phyloP scores from a whole-genome alignment of 2,888 invertebrate species.

The Drymonia ruficornis region DNA sequence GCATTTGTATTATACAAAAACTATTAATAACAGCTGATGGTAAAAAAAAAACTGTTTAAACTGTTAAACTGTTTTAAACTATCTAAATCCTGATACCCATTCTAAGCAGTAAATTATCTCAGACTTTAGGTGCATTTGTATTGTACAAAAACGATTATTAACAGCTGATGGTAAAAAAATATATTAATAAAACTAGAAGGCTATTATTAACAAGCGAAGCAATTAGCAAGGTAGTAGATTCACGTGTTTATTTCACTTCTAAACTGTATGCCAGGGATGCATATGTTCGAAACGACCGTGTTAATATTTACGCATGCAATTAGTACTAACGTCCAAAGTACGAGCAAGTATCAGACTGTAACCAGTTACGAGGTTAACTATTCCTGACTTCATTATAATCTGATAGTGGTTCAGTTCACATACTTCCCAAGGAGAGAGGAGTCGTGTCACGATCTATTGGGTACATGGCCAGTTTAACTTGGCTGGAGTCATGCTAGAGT shows the following conservation, averaged over 20 bases:
- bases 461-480: not conserved
- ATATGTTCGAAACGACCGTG: slow-evolving; percentile 13
- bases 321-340: not conserved
- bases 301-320: slow-evolving; percentile 18
- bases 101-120: too few relatives aligned
- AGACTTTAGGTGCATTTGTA: too few relatives aligned
- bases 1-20: too few relatives aligned
- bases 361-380: not conserved
- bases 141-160: too few relatives aligned
- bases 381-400: not conserved
- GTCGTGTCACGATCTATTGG: not conserved
- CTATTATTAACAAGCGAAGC: slow-evolving; percentile 14
- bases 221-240: slow-evolving; percentile 11
- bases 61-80: too few relatives aligned
- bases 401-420: not conserved
- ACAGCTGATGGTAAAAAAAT: not conserved
- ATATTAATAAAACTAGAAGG: not conserved
- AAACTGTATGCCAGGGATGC: slow-evolving; percentile 8
- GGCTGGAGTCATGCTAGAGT: not conserved
- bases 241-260: slow-evolving; percentile 10
- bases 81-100: too few relatives aligned
- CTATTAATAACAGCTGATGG: too few relatives aligned
- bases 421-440: not conserved
- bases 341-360: not conserved
- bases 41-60: too few relatives aligned